Evolutionary conservation across 2,113 vertebrate genomes (phyloP).

Genomic region (Lipotes vexillifer): DNA sequence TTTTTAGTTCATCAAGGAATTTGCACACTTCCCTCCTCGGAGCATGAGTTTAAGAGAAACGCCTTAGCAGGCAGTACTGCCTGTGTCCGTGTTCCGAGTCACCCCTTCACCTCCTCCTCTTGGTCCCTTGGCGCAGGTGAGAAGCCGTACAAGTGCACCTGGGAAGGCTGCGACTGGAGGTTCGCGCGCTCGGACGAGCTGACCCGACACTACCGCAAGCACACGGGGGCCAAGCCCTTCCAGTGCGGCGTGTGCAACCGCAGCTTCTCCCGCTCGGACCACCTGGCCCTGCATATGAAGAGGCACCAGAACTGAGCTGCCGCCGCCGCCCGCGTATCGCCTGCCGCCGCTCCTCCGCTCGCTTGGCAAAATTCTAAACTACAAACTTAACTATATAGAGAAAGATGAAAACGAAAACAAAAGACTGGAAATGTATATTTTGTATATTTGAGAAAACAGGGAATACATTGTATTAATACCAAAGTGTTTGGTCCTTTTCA

Average conservation of each 20-base stretch:
- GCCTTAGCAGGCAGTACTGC: not conserved
- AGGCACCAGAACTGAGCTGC: conserved; percentile 91
- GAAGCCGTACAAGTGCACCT: conserved; percentile 96
- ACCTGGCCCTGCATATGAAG: conserved; percentile 99
- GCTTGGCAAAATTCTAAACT: conserved; percentile 61
- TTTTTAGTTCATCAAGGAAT: not conserved
- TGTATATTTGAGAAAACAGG: conserved; percentile 86
- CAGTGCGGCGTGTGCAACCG: conserved; percentile 94
- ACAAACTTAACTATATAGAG: conserved; percentile 58
- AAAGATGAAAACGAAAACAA: conserved; percentile 49
- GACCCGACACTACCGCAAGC: conserved; percentile 97
- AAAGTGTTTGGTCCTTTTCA: conserved; percentile 74
- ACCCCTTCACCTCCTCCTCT: not conserved
- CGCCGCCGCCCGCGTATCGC: conserved; percentile 67
- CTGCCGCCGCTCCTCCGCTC: conserved; percentile 56
- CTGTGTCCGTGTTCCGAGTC: not conserved
- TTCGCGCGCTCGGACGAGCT: conserved; percentile 97
- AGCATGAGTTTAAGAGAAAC: not conserved
- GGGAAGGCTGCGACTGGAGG: conserved; percentile 98
- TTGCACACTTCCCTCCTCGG: not conserved
- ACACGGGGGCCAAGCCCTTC: conserved; percentile 98
- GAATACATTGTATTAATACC: conserved; percentile 81
- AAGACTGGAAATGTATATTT: conserved; percentile 88
- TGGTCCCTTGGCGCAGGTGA: conserved; percentile 85
- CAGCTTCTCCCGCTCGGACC: conserved; percentile 96